phyloP scores from a whole-genome alignment of 2,113 vertebrate species.

The Dascyllus trimaculatus region DNA sequence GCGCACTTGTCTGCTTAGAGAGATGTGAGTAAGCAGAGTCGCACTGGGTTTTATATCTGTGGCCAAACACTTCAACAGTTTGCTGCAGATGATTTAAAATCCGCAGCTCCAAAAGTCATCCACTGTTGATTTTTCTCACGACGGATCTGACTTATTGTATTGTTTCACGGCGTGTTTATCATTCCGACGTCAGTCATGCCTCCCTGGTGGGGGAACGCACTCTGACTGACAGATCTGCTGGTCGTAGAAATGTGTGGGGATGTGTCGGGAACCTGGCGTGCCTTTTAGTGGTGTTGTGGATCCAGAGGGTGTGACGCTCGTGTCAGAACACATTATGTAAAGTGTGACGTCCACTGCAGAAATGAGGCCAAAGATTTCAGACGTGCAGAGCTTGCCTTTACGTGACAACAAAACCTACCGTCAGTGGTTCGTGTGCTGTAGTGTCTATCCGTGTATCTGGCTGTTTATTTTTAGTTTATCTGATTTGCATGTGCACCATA shows the following conservation, averaged over 20 bases:
- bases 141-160: conserved; percentile 16
- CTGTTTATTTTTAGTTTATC: not conserved
- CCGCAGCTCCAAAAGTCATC: conserved; percentile 12
- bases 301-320: conserved; percentile 53
- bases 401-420: conserved; percentile 2
- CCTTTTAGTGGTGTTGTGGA: conserved; percentile 41
- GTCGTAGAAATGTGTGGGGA: not conserved
- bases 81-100: conserved; percentile 9
- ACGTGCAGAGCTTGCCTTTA: conserved; percentile 26
- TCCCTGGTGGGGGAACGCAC: conserved; percentile 7
- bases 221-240: conserved; percentile 31
- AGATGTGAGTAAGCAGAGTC: conserved; percentile 40
- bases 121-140: not conserved
- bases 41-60: conserved; percentile 31
- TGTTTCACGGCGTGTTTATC: conserved; percentile 41
- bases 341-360: conserved; percentile 62
- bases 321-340: conserved; percentile 72
- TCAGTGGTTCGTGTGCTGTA: conserved; percentile 3
- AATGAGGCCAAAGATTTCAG: conserved; percentile 61
- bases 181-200: conserved; percentile 33
- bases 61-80: conserved; percentile 24
- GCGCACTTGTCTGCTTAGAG: not conserved
- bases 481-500: too few relatives aligned
- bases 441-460: not conserved
- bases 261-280: conserved; percentile 24